Percentiles rank a stretch among this genome's conserved stretches.
Conservation (phyloP, 2,113 vertebrate genomes). For the Myotis lucifugus region DNA sequence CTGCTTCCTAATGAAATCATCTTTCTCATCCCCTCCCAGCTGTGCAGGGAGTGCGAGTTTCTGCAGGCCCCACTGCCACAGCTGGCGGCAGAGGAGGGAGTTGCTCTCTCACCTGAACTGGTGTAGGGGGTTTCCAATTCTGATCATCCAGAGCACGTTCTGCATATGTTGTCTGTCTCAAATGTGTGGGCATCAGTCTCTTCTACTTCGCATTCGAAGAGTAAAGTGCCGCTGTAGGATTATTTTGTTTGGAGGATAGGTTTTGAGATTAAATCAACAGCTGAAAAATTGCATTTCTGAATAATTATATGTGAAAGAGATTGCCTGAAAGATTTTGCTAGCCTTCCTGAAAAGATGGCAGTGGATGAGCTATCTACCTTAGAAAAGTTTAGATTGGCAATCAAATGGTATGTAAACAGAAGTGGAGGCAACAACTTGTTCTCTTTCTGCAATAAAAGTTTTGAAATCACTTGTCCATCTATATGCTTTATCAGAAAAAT, state of each 20-base stretch:
- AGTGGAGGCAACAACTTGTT: not conserved
- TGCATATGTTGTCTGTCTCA: not conserved
- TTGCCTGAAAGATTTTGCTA: not conserved
- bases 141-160: not conserved
- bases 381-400: not conserved
- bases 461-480: not conserved
- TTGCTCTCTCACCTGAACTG: not conserved
- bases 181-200: not conserved
- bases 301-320: conserved; percentile 11
- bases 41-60: not conserved
- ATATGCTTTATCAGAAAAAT: not conserved
- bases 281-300: conserved; percentile 20
- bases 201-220: not conserved
- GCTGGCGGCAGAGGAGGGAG: not conserved
- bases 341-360: conserved; percentile 16
- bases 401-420: not conserved
- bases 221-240: not conserved
- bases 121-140: not conserved
- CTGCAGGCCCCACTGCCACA: not conserved
- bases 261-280: conserved; percentile 41
- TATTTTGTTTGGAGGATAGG: not conserved
- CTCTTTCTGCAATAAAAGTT: not conserved
- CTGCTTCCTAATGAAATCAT: conserved; percentile 55
- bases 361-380: not conserved
- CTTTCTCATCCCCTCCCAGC: conserved; percentile 46